Conservation (phyloP, 1,140 invertebrate genomes). For the Nasonia giraulti region DNA sequence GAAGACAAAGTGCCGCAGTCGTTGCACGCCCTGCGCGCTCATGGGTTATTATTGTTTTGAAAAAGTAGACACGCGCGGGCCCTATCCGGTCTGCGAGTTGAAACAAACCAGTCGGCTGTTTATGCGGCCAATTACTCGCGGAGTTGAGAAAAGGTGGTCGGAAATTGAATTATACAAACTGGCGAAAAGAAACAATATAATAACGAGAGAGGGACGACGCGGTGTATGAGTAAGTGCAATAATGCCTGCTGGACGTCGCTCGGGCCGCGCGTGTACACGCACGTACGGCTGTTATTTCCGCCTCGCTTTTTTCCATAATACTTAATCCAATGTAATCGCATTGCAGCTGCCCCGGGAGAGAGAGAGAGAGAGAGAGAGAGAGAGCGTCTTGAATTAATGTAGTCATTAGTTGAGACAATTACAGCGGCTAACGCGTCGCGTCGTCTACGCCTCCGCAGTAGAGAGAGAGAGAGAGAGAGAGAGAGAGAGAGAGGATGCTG, state of each 20-base stretch:
- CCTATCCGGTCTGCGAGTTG: neutral
- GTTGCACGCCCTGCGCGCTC: too few relatives aligned
- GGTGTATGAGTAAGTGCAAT: slow-evolving; percentile 40
- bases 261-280: slow-evolving; percentile 3
- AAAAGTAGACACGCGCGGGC: too few relatives aligned
- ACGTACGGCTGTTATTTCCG: slow-evolving; percentile 44
- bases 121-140: neutral
- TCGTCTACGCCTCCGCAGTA: slow-evolving; percentile 63
- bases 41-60: too few relatives aligned
- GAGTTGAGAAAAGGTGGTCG: neutral
- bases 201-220: neutral
- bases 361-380: neutral
- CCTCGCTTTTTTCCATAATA: slow-evolving; percentile 46
- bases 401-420: slow-evolving; percentile 70
- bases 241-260: slow-evolving; percentile 10
- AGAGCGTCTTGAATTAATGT: slow-evolving; percentile 65
- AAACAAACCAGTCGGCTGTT: neutral
- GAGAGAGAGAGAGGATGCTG: neutral
- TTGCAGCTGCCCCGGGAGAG: slow-evolving; percentile 31
- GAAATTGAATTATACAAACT: slow-evolving; percentile 36
- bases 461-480: too few relatives aligned
- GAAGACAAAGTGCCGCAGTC: too few relatives aligned
- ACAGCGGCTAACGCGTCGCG: slow-evolving; percentile 62
- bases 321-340: slow-evolving; percentile 64
- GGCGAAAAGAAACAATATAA: neutral